Evolutionary conservation across 1,140 invertebrate species (phyloP), one percentile per base, ranked within the genome.

Genomic region (Drosophila kohkoa): DNA sequence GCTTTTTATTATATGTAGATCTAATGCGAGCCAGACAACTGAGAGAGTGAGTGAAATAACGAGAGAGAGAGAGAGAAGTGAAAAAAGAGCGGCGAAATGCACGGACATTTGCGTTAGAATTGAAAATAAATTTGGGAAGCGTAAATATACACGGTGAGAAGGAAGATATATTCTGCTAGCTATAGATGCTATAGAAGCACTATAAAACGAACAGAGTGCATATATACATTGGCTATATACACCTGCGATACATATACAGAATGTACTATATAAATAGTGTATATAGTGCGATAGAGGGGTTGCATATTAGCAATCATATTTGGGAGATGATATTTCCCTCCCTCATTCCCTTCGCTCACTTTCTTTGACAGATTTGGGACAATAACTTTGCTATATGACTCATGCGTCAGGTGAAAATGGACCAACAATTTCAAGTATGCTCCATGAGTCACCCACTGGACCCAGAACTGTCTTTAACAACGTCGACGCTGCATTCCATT

Each of bases 71-170:
- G 63, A 69, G 54, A 38, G 28, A 25, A 25, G 3, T 25, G 15
- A 35, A n/a, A 35, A 32, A 35, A 58, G 60, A 55, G 60, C 5
- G 30, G 16, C 25, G 16, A 45, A 58, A 58, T 43, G 70, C 63
- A 66, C 55, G 63, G 52, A 66, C 51, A 58, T 72, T 72, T 43
- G 32, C 45, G 62, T 65, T 80, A 75, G 81, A 75, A 81, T 85
- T 85, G 78, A 89, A 88, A 88, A 88, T 88, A 86, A 59, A 79
- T 82, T 79, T 72, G 68, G 55, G 46, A 46, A 55, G 77, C 70
- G 75, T 71, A 85, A 85, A 83, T 85, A 85, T 81, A 88, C 85
- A 87, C 83, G 79, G 76, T 68, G 82, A 87, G 71, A 70, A 87
- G 77, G 71, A 86, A 87, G 79, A 82, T 77, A 74, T 87, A 73